Conservation (phyloP, 2,797 vertebrate genomes). For the Urosaurus nigricauda region DNA sequence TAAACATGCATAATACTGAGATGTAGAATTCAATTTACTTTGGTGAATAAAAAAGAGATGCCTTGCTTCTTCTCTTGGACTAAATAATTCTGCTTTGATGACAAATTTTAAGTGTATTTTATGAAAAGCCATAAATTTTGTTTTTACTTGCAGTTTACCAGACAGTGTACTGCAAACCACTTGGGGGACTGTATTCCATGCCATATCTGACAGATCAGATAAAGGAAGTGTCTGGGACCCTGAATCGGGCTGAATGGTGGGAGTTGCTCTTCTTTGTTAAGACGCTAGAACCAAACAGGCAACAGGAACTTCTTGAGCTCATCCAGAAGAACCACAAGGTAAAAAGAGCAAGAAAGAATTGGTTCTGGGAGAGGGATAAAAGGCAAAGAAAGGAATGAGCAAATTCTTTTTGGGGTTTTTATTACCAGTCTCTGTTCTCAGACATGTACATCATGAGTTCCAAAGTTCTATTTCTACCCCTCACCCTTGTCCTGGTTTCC, state of each 20-base stretch:
- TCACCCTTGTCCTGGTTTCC: background rate
- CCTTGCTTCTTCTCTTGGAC: background rate
- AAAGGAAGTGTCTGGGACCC: constrained; percentile 61
- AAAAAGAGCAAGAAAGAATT: background rate
- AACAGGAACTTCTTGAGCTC: constrained; percentile 80
- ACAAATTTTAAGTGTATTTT: background rate
- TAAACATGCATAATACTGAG: background rate
- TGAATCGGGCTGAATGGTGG: constrained; percentile 94
- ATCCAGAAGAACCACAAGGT: constrained; percentile 53
- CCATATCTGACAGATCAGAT: constrained; percentile 85
- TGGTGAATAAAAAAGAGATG: background rate
- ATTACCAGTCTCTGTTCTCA: background rate
- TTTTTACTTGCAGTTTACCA: constrained; percentile 78
- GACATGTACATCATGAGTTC: background rate
- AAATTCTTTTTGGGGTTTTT: background rate
- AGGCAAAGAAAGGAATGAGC: background rate
- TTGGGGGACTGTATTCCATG: constrained; percentile 85
- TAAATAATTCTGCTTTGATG: background rate
- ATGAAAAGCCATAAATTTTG: constrained; percentile 1
- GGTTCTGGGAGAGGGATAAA: background rate
- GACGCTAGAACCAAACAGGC: constrained; percentile 87
- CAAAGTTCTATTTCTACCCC: background rate
- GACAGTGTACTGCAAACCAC: constrained; percentile 84
- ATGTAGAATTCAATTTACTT: background rate
- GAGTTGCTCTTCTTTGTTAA: constrained; percentile 95